Base-by-base conservation (phyloP, 2,797 vertebrate genomes). In the Mus spretus region DNA sequence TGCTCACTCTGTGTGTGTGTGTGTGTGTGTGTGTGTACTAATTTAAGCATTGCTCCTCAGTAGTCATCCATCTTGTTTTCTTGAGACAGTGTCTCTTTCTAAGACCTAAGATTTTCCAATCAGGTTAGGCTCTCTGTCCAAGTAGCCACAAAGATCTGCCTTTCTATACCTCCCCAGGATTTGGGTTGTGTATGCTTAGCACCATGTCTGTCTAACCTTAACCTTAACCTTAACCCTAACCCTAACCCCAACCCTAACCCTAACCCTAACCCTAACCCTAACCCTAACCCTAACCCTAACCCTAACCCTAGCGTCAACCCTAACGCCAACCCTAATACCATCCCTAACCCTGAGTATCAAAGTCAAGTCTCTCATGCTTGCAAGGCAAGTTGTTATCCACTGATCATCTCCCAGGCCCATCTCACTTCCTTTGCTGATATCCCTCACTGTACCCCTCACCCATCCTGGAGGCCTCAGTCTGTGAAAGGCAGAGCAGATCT, bases 401-500 rank as follows among this genome's bases (percentile, higher is more conserved):
- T 40, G 67, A 72, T 24, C 22, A 50, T 67, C 85, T 55, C 8
- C 37, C 4, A 0, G 17, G 22, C 4, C 50, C 85, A 72, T 9
- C 4, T 17, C 67, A 55, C 9, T 31, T 67, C n/a, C 11, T 37
- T 63, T 70, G 44, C 50, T 37, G 15, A 50, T 74, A 31, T 2
- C 2, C 31, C 63, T 47, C 34, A 4, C 10, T 40, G 14, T 40
- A 31, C n/a, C 55, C 19, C 9, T 17, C 37, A 20, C 14, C 40
- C 12, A 1, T n/a, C 12, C 4, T 0, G 8, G 3, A 14, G 53
- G 47, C 17, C 20, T 80, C 5, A 0, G 63, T 1, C 47, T 70
- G 79, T 15, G 47, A 22, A 31, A 15, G 7, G 22, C 3, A 8
- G 5, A 14, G 28, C 31, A 59, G 44, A 6, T 37, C 44, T 24